Percentiles rank a stretch among this genome's conserved stretches.
phyloP scores from a whole-genome alignment of 2,888 invertebrate species.

The Archips xylosteana region DNA sequence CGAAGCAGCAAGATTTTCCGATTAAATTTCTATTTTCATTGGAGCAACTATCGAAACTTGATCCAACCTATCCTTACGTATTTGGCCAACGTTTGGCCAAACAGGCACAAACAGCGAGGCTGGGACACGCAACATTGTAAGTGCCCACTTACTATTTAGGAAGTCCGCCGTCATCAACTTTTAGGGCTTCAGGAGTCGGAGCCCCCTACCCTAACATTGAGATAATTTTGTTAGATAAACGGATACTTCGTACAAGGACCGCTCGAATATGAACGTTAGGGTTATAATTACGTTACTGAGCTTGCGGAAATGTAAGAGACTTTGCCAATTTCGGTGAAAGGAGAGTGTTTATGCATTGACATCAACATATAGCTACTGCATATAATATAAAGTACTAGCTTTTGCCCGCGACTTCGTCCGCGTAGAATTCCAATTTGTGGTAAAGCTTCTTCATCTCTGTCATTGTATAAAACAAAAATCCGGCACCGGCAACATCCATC shows the following conservation, averaged over 20 bases:
- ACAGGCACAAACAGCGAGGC: background rate
- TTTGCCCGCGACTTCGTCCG: too few relatives aligned
- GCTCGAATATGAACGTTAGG: background rate
- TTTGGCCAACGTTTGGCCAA: slow-evolving; percentile 2
- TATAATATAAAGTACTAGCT: too few relatives aligned
- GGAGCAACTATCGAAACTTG: background rate
- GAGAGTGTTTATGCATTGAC: background rate
- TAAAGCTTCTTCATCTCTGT: too few relatives aligned
- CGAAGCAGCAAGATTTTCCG: background rate
- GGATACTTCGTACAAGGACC: background rate
- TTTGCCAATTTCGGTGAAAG: background rate
- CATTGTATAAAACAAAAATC: too few relatives aligned
- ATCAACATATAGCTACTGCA: background rate
- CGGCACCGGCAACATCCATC: too few relatives aligned
- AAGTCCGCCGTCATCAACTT: slow-evolving; percentile 27
- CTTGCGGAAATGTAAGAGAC: background rate
- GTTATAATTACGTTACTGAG: slow-evolving; percentile 9
- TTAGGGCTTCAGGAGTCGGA: slow-evolving; percentile 7
- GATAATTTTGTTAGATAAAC: slow-evolving; percentile 24
- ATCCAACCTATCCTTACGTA: background rate
- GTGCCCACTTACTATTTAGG: slow-evolving; percentile 13
- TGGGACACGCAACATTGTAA: background rate
- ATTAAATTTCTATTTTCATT: background rate
- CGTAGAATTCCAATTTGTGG: too few relatives aligned
- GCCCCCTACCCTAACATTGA: slow-evolving; percentile 3